A percentile compares a stretch with the other conserved stretches of the same genome.
phyloP scores from a whole-genome alignment of 2,113 vertebrate species.

The Carassius gibelio region DNA sequence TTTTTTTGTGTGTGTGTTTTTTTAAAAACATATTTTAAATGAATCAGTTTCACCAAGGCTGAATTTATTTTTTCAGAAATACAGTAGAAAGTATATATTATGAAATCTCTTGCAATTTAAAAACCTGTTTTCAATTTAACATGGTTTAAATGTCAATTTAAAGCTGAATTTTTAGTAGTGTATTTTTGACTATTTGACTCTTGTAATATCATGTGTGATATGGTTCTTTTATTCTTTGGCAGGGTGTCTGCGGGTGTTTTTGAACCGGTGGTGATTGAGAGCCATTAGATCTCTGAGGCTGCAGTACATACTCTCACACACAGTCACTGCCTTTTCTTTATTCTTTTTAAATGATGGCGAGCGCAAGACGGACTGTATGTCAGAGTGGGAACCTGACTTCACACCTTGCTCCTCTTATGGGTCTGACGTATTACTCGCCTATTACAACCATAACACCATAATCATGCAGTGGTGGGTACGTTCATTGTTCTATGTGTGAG shows the following conservation, averaged over 20 bases:
- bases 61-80: neutral
- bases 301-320: neutral
- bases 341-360: slow-evolving; percentile 13
- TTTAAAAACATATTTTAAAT: neutral
- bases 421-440: slow-evolving; percentile 20
- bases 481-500: neutral
- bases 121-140: neutral
- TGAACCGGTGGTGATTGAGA: slow-evolving; percentile 95
- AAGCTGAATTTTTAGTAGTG: neutral
- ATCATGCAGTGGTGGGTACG: slow-evolving; percentile 22
- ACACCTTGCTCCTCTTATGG: slow-evolving; percentile 9
- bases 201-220: neutral
- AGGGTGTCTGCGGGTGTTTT: slow-evolving; percentile 90
- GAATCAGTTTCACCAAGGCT: neutral
- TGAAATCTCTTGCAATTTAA: neutral
- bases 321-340: neutral
- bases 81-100: neutral
- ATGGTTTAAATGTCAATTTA: neutral
- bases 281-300: slow-evolving; percentile 76
- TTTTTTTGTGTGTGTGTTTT: neutral
- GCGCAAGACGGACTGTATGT: slow-evolving; percentile 17
- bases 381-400: slow-evolving; percentile 7
- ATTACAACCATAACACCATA: slow-evolving; percentile 4
- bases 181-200: neutral
- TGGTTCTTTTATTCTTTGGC: slow-evolving; percentile 28